Conservation (phyloP, 1,140 invertebrate species). For the Lamellibrachia luymesi region DNA sequence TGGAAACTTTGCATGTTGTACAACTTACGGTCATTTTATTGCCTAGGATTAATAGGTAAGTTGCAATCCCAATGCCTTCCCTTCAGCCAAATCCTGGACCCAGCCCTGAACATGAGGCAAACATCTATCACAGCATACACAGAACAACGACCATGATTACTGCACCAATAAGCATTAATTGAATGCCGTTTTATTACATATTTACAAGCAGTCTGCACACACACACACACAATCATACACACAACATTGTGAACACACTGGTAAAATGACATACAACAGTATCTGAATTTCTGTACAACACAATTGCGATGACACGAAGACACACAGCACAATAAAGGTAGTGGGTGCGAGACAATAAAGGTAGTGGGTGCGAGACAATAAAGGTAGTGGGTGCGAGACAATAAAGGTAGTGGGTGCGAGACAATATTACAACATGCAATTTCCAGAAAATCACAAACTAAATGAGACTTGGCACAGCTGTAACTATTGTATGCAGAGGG, state of each 20-base stretch:
- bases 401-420: not conserved
- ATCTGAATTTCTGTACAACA: not conserved
- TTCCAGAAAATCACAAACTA: not conserved
- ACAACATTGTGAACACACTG: not conserved
- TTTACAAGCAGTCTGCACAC: not conserved
- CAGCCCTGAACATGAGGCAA: not conserved
- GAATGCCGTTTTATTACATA: not conserved
- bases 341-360: not conserved
- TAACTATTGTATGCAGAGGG: not conserved
- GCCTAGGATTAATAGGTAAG: too few species aligned
- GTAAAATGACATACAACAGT: not conserved
- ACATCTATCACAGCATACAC: not conserved
- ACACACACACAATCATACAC: not conserved
- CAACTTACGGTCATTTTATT: too few species aligned
- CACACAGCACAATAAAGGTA: not conserved
- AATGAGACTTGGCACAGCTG: not conserved
- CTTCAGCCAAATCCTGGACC: not conserved
- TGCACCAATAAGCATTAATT: not conserved
- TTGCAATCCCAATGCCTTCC: not conserved
- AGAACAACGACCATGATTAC: not conserved
- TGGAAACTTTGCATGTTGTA: too few species aligned
- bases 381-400: not conserved
- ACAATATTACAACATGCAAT: not conserved
- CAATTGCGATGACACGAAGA: not conserved
- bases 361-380: not conserved